Evolutionary conservation across 2,113 vertebrate species (phyloP).

Genomic region (Cebidichthys violaceus): DNA sequence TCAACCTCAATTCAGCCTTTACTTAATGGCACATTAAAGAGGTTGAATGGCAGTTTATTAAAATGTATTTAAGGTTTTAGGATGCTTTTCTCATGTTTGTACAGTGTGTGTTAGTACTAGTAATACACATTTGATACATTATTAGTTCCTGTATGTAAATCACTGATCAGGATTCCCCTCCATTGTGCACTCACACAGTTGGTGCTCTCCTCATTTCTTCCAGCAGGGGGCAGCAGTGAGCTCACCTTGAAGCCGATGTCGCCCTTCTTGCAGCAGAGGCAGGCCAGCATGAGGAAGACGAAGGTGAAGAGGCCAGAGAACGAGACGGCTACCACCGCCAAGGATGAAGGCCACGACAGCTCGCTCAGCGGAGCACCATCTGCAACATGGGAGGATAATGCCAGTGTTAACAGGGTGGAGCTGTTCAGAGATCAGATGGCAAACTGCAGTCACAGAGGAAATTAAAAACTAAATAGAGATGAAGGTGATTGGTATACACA

Average conservation of each 20-base stretch:
- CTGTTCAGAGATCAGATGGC: conserved; percentile 18
- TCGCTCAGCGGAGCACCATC: conserved; percentile 93
- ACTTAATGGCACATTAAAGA: not conserved
- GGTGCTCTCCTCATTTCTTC: not conserved
- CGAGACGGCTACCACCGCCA: conserved; percentile 93
- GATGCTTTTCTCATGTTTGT: not conserved
- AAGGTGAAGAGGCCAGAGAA: conserved; percentile 96
- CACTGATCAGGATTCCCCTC: not conserved
- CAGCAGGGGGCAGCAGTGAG: conserved; percentile 59
- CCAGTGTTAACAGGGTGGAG: conserved; percentile 29
- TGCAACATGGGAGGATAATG: conserved; percentile 71
- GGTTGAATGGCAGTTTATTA: not conserved
- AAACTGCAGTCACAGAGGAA: conserved; percentile 50
- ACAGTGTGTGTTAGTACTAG: not conserved
- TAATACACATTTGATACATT: not conserved
- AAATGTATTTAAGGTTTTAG: not conserved
- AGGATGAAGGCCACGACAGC: conserved; percentile 96
- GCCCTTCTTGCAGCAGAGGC: conserved; percentile 98
- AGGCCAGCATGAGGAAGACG: conserved; percentile 98
- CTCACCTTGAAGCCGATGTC: conserved; percentile 98
- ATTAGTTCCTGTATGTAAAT: not conserved
- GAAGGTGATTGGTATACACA: conserved; percentile 33
- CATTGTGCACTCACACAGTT: not conserved
- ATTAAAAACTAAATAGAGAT: conserved; percentile 50
- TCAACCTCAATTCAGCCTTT: not conserved